phyloP scores from a whole-genome alignment of 2,888 invertebrate species.

The Caenorhabditis zanzibari region DNA sequence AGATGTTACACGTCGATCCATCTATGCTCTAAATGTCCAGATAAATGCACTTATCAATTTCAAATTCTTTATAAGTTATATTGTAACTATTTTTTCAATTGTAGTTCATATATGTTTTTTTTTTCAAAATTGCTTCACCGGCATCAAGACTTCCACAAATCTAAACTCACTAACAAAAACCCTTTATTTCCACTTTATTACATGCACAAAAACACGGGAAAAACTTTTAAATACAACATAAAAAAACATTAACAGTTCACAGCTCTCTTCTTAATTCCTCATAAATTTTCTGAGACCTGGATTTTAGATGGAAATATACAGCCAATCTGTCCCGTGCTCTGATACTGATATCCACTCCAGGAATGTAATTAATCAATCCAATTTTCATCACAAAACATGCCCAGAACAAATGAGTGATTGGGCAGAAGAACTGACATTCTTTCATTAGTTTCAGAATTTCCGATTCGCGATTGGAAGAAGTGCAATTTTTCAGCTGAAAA shows the following conservation, averaged over 20 bases:
- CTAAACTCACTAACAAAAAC: too few species aligned
- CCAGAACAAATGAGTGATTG: conserved; percentile 35
- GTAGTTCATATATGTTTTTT: too few species aligned
- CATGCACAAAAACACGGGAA: too few species aligned
- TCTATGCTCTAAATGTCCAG: too few species aligned
- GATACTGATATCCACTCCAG: conserved; percentile 31
- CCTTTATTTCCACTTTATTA: too few species aligned
- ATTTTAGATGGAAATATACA: conserved; percentile 34
- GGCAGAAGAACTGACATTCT: conserved; percentile 29
- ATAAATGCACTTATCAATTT: too few species aligned
- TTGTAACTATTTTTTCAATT: too few species aligned
- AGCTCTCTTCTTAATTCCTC: conserved; percentile 5
- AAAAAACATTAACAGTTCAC: background rate
- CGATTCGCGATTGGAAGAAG: background rate
- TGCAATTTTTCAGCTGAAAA: conserved; percentile 27
- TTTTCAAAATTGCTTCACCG: too few species aligned
- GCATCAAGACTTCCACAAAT: too few species aligned
- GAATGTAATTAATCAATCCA: background rate
- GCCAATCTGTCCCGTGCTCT: conserved; percentile 20
- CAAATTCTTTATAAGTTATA: too few species aligned
- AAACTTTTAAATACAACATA: too few species aligned
- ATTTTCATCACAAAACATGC: conserved; percentile 8
- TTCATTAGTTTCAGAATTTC: conserved; percentile 16
- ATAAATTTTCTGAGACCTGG: conserved; percentile 29
- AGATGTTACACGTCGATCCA: too few species aligned